Evolutionary conservation across 2,113 vertebrate genomes (phyloP).

Genomic region (Pristiophorus japonicus): DNA sequence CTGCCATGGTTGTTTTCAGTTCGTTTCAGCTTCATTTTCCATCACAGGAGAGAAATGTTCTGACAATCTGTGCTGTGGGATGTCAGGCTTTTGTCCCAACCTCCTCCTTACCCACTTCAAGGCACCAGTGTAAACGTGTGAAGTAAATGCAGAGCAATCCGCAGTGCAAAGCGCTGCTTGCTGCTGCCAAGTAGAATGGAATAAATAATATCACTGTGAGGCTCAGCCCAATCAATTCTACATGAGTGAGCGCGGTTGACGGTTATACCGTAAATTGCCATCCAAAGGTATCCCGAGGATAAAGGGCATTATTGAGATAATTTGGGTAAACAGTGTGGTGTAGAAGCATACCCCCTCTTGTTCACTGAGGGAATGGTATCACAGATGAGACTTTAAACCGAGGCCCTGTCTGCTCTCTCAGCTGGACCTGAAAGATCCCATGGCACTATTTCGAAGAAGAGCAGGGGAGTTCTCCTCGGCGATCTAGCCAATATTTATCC

Average conservation of each 20-base stretch:
- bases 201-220: neutral
- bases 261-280: neutral
- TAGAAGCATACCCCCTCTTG: neutral
- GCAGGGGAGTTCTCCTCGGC: too few relatives aligned
- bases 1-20: neutral
- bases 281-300: neutral
- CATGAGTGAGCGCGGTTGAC: neutral
- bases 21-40: neutral
- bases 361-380: neutral
- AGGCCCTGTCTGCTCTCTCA: too few relatives aligned
- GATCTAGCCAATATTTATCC: too few relatives aligned
- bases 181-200: neutral
- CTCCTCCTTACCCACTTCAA: neutral
- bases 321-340: neutral
- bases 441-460: too few relatives aligned
- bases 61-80: neutral
- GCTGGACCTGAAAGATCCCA: too few relatives aligned
- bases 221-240: neutral
- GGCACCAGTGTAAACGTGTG: neutral
- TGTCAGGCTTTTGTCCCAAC: neutral
- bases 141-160: too few relatives aligned
- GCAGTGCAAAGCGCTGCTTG: neutral
- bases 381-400: too few relatives aligned
- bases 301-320: neutral
- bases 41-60: neutral